Base-by-base conservation (phyloP, 2,888 invertebrate species). In the Noctua janthina region DNA sequence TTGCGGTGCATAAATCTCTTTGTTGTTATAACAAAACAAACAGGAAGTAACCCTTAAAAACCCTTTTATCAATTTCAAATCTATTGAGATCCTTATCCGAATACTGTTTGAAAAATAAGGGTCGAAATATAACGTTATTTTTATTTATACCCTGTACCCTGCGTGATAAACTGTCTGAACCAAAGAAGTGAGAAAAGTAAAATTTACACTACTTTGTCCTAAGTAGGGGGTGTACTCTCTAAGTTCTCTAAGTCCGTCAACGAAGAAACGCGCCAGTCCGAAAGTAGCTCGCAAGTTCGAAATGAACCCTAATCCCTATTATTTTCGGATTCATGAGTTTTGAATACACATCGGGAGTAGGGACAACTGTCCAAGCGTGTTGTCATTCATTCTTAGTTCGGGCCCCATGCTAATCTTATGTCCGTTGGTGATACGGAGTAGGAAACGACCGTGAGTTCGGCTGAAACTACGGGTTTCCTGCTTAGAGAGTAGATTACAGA, bases 41-140 rank as follows among this genome's bases (percentile, higher is more conserved):
- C 39, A 66, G 82, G 68, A 82, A 76, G 49, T 29, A 62, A 66
- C 74, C 83, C 80, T 39, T 35, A 23, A 62, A 71, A 77, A 86
- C 86, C 85, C 80, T 86, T 86, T 85, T 85, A 86, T 85, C 86
- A 86, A 86, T 85, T 86, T 69, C 83, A 83, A 83, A 86, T 85
- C 66, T 80, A 77, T 86, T 77, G 83, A 76, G 68, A 77, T 69
- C 76, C 83, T 74, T 86, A 77, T 77, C 77, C 46, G 73, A 73
- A 86, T 39, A 35, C 72, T 62, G 54, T 74, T 73, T 83, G 74
- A 86, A 77, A 80, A 80, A 83, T 85, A 83, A 86, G 80, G 85
- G 86, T 86, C 80, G 20, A 46, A 73, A 79, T 43, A 79, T 75
- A 39, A 72, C 39, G 77, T 67, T 66, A 75, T 77, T 77, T 79